These are phyloP conservation scores for Dicycla oo DNA, from an alignment of 2,888 invertebrate species.

Conservation along the genomic window DNA sequence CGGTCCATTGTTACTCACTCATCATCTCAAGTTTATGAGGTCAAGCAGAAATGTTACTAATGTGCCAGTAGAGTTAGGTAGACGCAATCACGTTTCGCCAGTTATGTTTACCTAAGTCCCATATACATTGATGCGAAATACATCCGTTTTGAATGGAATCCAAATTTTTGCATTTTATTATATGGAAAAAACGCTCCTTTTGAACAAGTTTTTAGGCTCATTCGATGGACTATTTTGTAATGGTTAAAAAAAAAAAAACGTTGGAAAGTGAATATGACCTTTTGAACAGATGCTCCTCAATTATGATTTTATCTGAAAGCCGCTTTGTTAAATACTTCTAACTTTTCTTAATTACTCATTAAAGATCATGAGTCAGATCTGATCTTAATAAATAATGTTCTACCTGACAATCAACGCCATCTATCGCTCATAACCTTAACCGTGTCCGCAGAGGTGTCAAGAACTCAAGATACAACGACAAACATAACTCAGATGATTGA, in stretches of 20 bases:
- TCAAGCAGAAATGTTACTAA: conserved; percentile 2
- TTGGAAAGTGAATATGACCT: too few species aligned
- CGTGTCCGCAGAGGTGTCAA: conserved; percentile 8
- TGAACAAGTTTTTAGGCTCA: too few species aligned
- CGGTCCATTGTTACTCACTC: conserved; percentile 31
- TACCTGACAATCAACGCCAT: conserved; percentile 43
- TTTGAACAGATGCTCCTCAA: too few species aligned
- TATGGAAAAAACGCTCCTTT: too few species aligned
- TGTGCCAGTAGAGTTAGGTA: background rate
- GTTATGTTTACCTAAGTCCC: too few species aligned
- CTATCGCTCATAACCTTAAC: conserved; percentile 48
- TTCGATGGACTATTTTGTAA: too few species aligned
- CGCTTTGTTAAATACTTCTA: background rate
- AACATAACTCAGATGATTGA: conserved; percentile 46
- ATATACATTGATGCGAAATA: too few species aligned
- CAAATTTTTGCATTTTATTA: too few species aligned
- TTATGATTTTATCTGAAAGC: background rate
- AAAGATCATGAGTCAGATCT: conserved; percentile 13
- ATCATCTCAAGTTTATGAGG: conserved; percentile 11
- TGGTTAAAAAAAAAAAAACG: background rate
- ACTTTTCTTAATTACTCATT: background rate
- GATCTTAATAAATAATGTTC: conserved; percentile 30
- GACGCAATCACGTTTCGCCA: too few species aligned
- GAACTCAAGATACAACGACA: conserved; percentile 28
- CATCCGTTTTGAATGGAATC: too few species aligned